phyloP scores from a whole-genome alignment of 2,113 vertebrate genomes.

The Prochilodus magdalenae region DNA sequence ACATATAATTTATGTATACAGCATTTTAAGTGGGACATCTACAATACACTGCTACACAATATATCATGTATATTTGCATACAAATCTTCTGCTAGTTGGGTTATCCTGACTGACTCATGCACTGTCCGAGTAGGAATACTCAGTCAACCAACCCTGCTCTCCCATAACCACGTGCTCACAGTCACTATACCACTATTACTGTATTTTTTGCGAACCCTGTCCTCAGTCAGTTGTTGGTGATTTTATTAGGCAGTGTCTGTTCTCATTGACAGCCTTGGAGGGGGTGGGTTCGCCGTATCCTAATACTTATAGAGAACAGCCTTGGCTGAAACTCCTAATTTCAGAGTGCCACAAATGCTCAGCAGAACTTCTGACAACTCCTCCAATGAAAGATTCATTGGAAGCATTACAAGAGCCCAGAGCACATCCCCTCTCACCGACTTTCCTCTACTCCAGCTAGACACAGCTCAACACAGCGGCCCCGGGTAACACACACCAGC shows the following conservation, averaged over 20 bases:
- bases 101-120: too few species aligned
- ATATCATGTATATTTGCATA: too few species aligned
- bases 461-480: slow-evolving; percentile 21
- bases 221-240: neutral
- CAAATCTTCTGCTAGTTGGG: too few species aligned
- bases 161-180: too few species aligned
- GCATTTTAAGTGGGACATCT: too few species aligned
- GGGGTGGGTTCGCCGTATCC: neutral
- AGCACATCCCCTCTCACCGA: neutral
- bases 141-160: too few species aligned
- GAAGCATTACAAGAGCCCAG: slow-evolving; percentile 57
- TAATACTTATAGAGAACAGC: neutral
- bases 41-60: too few species aligned
- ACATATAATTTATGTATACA: too few species aligned
- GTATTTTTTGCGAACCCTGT: neutral
- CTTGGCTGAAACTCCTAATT: neutral
- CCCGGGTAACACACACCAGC: neutral
- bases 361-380: slow-evolving; percentile 62
- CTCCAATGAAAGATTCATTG: slow-evolving; percentile 61
- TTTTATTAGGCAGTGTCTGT: slow-evolving; percentile 19
- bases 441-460: slow-evolving; percentile 15
- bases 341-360: slow-evolving; percentile 56
- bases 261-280: neutral
- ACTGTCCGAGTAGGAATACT: too few species aligned
- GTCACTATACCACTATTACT: neutral